A percentile compares a stretch with the other conserved stretches of the same genome.
phyloP scores from a whole-genome alignment of 1,140 invertebrate species.

The Dinoponera quadriceps region DNA sequence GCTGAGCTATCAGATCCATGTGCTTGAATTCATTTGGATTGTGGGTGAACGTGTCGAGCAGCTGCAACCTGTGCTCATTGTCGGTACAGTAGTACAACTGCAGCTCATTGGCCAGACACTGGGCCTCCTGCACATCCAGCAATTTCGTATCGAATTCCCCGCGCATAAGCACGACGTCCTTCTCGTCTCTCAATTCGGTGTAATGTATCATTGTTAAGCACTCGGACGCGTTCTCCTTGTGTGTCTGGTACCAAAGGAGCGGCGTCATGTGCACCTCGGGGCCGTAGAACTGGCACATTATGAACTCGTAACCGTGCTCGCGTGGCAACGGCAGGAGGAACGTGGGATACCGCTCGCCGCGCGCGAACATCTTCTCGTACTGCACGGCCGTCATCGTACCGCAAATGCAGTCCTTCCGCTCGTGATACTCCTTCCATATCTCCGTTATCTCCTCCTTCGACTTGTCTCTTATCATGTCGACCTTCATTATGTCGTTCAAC shows the following conservation, averaged over 20 bases:
- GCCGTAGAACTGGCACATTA: slow-evolving; percentile 91
- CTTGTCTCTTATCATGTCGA: slow-evolving; percentile 91
- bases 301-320: slow-evolving; percentile 95
- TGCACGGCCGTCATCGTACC: slow-evolving; percentile 88
- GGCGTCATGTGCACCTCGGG: slow-evolving; percentile 95
- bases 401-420: slow-evolving; percentile 90
- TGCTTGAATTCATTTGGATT: slow-evolving; percentile 92
- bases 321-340: slow-evolving; percentile 94
- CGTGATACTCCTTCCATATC: slow-evolving; percentile 94
- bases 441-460: slow-evolving; percentile 90
- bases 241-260: slow-evolving; percentile 94
- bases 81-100: slow-evolving; percentile 93
- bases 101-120: slow-evolving; percentile 94
- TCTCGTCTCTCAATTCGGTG: slow-evolving; percentile 91
- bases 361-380: slow-evolving; percentile 87
- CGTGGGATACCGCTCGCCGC: slow-evolving; percentile 87
- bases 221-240: slow-evolving; percentile 96
- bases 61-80: slow-evolving; percentile 87
- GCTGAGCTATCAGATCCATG: slow-evolving; percentile 92
- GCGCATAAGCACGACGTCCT: slow-evolving; percentile 94
- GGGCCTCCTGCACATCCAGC: slow-evolving; percentile 91
- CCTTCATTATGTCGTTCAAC: slow-evolving; percentile 92
- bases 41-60: slow-evolving; percentile 91
- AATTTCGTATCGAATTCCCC: slow-evolving; percentile 95
- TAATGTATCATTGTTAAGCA: slow-evolving; percentile 94